Evolutionary conservation across 1,140 invertebrate genomes (phyloP), one percentile per base, ranked within the genome.

Genomic region (Drosophila sp.): DNA sequence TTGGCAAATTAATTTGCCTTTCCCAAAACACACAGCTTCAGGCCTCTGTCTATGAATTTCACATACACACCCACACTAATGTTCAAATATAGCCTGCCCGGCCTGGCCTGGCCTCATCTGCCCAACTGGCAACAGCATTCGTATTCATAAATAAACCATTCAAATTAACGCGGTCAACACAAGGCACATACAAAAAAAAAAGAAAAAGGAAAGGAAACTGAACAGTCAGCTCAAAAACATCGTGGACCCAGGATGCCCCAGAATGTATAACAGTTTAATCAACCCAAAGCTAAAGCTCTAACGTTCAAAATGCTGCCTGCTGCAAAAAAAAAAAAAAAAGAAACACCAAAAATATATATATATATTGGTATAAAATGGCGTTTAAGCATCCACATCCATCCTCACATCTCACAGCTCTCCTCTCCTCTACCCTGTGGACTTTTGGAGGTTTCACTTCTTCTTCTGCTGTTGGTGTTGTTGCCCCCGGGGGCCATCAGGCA

Each of bases 121-220:
- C 5, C 35, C 75, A 71, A 72, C 63, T 57, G 50, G 60, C 62
- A 64, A 60, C 41, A 30, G 29, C 62, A 72, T 10, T 57, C 63
- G 58, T 33, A 41, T 50, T 55, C 70, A 80, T 77, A 80, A 85
- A 84, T 84, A 85, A 77, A 76, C 83, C 83, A 63, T 71, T 82
- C 68, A 86, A 86, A 82, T 86, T 87, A 82, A 82, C 71, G 71
- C 74, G 67, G 41, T 70, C 58, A 25, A 30, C 17, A 29, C 8
- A 23, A 23, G 41, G 41, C 41, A 44, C 5, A 23, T 5, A 17
- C 41, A 44, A 44, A 47, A 47, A 47, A 29, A 8, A 10, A 11
- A 62, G 57, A 4, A 7, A 27, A 23, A 32, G 11, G 4, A 6
- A 30, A 25, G 33, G 40, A 71, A 71, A 71, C 57, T 25, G 47